Evolutionary conservation across 2,113 vertebrate species (phyloP), one percentile per base, ranked within the genome.

Genomic region (Xiphias gladius): DNA sequence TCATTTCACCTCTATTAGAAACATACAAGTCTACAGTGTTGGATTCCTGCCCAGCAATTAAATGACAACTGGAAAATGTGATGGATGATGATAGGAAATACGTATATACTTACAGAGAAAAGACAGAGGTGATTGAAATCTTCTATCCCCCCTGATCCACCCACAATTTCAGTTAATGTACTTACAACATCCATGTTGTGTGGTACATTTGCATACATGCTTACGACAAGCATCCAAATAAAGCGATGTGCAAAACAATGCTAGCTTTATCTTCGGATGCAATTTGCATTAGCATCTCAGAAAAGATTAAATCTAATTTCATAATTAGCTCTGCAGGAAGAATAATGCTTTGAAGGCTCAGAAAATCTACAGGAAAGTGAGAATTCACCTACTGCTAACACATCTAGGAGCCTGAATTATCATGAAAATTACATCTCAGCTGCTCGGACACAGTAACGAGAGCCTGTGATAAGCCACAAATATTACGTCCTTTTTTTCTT

Each of bases 221-320:
- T 55, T 70, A 69, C 20, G 2, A 55, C 52, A 70, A 9, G 22
- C 48, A 30, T 80, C 63, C 9, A 64, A 80, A 66, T 70, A 10
- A 65, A 32, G 35, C 3, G 52, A 52, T 43, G 43, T 52, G 22
- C 67, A 61, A 79, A 77, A 72, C 11, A 82, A 67, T 22, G 43
- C 62, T n/a, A 59, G 77, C 52, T 82, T 84, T 69, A 80, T 91
- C 81, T 50, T 83, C 55, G 28, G 48, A 84, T 76, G 73, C 66
- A 78, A 80, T 92, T 87, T 86, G 71, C 79, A 76, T 88, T 58
- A 84, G 69, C 86, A 50, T 86, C 69, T 84, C 65, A 48, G 65
- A 76, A 73, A 80, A 83, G 75, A 91, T 91, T 73, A 63, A 68
- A 91, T 93, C 85, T 90, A 68, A 86, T 89, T 87, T 87, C 20